Percentiles rank a stretch among this genome's conserved stretches.
These are phyloP conservation scores for Sylvia atricapilla DNA, from an alignment of 2,113 vertebrate species.

Conservation along the genomic window DNA sequence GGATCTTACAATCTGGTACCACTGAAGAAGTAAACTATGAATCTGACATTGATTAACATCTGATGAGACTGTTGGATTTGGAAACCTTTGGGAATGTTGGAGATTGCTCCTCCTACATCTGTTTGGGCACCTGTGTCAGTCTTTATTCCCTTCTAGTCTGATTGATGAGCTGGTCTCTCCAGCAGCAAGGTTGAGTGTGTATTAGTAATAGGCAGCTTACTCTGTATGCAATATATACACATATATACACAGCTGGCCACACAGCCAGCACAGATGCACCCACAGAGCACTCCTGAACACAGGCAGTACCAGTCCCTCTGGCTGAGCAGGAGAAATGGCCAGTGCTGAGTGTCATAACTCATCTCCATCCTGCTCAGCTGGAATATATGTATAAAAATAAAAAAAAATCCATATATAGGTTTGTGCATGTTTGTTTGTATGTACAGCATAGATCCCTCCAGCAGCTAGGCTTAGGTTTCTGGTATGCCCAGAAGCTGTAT, in stretches of 20 bases:
- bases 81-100: not conserved
- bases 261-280: not conserved
- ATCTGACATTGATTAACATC: not conserved
- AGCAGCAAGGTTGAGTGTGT: accelerated
- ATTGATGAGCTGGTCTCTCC: not conserved
- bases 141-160: not conserved
- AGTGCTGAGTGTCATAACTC: not conserved
- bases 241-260: not conserved
- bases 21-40: not conserved
- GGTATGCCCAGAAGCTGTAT: not conserved
- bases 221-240: not conserved
- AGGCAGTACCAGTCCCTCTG: not conserved
- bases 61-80: not conserved
- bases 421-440: not conserved
- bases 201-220: not conserved
- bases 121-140: not conserved
- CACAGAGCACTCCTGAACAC: not conserved
- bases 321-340: not conserved
- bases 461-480: not conserved
- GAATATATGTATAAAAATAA: not conserved
- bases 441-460: not conserved
- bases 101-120: not conserved
- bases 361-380: not conserved
- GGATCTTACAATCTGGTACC: not conserved
- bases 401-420: not conserved